Conservation (phyloP, 2,113 vertebrate species). For the Pica pica region DNA sequence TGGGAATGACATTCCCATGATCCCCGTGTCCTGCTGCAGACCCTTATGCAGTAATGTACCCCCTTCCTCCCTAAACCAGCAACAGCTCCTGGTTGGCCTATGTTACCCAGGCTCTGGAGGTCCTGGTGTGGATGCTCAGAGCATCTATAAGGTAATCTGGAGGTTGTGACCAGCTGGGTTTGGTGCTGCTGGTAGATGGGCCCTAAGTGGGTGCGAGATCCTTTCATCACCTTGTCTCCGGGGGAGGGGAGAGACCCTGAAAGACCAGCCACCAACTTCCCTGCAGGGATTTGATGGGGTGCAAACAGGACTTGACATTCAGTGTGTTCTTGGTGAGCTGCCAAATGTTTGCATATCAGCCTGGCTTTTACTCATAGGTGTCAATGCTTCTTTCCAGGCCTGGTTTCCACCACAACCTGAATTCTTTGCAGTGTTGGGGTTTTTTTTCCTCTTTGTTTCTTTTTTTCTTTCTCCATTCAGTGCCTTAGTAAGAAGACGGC, state of each 20-base stretch:
- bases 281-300: neutral
- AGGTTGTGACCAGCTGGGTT: neutral
- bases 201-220: neutral
- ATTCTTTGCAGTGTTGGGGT: neutral
- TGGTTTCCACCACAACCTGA: neutral
- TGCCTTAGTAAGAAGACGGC: neutral
- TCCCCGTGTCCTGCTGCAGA: neutral
- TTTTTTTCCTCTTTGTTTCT: neutral
- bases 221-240: neutral
- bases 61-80: neutral
- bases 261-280: neutral
- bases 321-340: neutral
- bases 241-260: neutral
- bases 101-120: neutral
- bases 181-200: neutral
- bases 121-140: neutral
- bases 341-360: slow-evolving; percentile 9
- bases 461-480: neutral
- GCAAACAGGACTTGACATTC: neutral
- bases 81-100: accelerated
- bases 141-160: neutral
- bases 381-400: neutral
- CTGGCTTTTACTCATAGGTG: neutral
- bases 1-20: neutral
- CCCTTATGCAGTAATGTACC: neutral